Conservation (phyloP, 2,797 vertebrate species). For the Gymnopithys bicolor region DNA sequence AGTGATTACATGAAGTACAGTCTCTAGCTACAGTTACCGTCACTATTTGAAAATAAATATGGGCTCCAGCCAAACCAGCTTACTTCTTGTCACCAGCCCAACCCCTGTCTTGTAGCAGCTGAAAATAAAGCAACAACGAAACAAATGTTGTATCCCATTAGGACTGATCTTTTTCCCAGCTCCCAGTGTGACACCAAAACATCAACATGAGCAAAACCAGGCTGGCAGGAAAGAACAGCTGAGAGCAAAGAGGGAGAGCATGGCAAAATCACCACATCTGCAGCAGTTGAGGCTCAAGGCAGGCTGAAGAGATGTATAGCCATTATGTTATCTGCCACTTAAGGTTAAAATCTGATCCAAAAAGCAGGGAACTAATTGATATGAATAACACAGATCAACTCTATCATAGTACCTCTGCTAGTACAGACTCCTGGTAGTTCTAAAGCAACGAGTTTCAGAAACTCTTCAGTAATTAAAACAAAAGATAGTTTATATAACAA, state of each 20-base stretch:
- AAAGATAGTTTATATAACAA: background rate
- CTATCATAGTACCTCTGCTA: background rate
- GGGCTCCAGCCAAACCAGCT: background rate
- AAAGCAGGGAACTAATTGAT: background rate
- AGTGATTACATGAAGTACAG: background rate
- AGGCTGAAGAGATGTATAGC: rapidly evolving
- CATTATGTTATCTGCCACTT: background rate
- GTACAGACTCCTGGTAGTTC: background rate
- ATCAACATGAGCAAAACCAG: background rate
- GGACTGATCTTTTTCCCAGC: background rate
- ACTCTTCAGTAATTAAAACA: background rate
- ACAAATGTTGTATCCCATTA: background rate
- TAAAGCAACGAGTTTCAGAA: background rate
- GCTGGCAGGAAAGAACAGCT: background rate
- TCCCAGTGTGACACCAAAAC: background rate
- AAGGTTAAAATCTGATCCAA: background rate
- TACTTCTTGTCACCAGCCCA: background rate
- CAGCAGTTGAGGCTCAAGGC: background rate
- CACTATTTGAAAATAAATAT: background rate
- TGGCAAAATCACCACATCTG: rapidly evolving
- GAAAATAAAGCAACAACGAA: constrained; percentile 16
- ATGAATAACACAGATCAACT: background rate
- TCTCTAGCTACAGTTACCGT: background rate
- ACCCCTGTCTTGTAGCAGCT: background rate
- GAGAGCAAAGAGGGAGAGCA: background rate